phyloP scores from a whole-genome alignment of 1,140 invertebrate genomes.

The Penaeus indicus region DNA sequence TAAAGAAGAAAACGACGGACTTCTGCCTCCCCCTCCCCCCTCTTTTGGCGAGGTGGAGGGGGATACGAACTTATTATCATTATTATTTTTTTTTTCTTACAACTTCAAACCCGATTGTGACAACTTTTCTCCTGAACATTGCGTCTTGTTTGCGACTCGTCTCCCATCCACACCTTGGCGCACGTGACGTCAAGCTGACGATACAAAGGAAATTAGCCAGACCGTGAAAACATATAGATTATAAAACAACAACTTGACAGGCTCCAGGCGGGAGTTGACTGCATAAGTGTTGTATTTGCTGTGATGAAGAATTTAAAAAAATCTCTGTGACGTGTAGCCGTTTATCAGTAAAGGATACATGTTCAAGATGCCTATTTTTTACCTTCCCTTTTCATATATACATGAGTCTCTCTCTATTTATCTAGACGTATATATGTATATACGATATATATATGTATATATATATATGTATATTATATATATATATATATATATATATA shows the following conservation, averaged over 20 bases:
- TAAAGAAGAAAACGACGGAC: too few relatives aligned
- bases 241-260: constrained; percentile 16
- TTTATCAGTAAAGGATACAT: constrained; percentile 3
- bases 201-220: constrained; percentile 13
- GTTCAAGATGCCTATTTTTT: constrained; percentile 15
- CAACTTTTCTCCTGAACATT: too few relatives aligned
- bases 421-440: too few relatives aligned
- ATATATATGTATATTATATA: too few relatives aligned
- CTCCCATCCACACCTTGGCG: background rate
- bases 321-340: constrained; percentile 34
- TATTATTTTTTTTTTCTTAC: too few relatives aligned
- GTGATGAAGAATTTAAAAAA: constrained; percentile 52
- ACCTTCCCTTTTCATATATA: background rate
- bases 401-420: too few relatives aligned
- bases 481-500: too few relatives aligned
- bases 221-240: constrained; percentile 26
- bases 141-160: background rate
- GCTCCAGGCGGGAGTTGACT: constrained; percentile 50
- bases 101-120: too few relatives aligned
- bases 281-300: constrained; percentile 59
- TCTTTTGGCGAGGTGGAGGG: too few relatives aligned
- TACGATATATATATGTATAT: too few relatives aligned
- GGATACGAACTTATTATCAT: too few relatives aligned
- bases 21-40: too few relatives aligned
- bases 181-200: background rate